phyloP scores from a whole-genome alignment of 1,140 invertebrate species.

The Drosophila melanogaster region Release_6_plus_ISO1_MT NT_033777.3:24737501-24738000 shows the following conservation, averaged over 20 bases:
- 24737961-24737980: conserved; percentile 11
- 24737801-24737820: conserved; percentile 8
- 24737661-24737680: conserved; percentile 31
- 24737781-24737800: neutral
- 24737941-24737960: conserved; percentile 30
- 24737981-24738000: conserved; percentile 42
- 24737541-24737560: too few species aligned
- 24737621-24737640: conserved; percentile 37
- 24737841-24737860: conserved; percentile 42
- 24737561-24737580: neutral
- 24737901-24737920: neutral
- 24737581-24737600: conserved; percentile 11
- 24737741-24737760: conserved; percentile 10
- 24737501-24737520: neutral
- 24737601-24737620: conserved; percentile 21
- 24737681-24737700: conserved; percentile 50
- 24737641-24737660: conserved; percentile 17
- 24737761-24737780: neutral
- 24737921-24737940: conserved; percentile 14
- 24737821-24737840: conserved; percentile 45
- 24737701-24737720: conserved; percentile 49
- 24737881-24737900: conserved; percentile 30
- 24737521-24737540: neutral
- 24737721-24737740: conserved; percentile 44
- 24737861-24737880: conserved; percentile 57